phyloP scores from a whole-genome alignment of 1,140 invertebrate genomes.

The Phymorhynchus buccinoides region DNA sequence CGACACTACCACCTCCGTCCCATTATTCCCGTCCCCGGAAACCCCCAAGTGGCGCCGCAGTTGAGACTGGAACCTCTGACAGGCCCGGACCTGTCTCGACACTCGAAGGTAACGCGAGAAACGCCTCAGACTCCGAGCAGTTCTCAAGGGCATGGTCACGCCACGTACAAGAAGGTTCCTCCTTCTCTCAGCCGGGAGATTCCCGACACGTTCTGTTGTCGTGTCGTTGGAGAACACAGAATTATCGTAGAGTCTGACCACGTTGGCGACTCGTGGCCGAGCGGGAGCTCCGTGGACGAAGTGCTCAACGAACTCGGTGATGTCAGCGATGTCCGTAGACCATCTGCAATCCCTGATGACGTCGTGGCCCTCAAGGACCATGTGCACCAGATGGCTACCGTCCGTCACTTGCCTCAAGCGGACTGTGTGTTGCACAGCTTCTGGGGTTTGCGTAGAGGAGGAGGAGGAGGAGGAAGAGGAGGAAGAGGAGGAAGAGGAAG shows the following conservation, averaged over 20 bases:
- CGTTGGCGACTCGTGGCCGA: slow-evolving; percentile 32
- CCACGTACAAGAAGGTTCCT: not conserved
- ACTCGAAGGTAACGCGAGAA: slow-evolving; percentile 31
- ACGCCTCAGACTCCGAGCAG: slow-evolving; percentile 6
- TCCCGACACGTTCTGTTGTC: not conserved
- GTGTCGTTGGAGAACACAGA: not conserved
- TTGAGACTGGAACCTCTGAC: slow-evolving; percentile 34
- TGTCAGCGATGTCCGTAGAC: slow-evolving; percentile 18
- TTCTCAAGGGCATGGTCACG: slow-evolving; percentile 20
- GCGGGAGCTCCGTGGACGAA: slow-evolving; percentile 15
- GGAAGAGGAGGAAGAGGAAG: not conserved
- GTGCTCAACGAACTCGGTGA: slow-evolving; percentile 44
- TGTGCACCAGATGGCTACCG: slow-evolving; percentile 40
- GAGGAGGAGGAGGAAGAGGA: not conserved
- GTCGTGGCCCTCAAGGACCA: slow-evolving; percentile 43
- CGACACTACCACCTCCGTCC: not conserved
- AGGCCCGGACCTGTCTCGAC: not conserved
- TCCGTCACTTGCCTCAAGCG: slow-evolving; percentile 44
- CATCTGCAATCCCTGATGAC: slow-evolving; percentile 46
- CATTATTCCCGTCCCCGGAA: not conserved
- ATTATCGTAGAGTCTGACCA: slow-evolving; percentile 20
- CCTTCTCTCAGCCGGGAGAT: not conserved
- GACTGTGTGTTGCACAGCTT: slow-evolving; percentile 5
- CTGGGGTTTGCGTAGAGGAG: slow-evolving; percentile 28
- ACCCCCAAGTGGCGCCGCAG: slow-evolving; percentile 10